Percentiles rank a stretch among this genome's conserved stretches.
phyloP scores from a whole-genome alignment of 2,888 invertebrate genomes.

The Drosophila putrida region DNA sequence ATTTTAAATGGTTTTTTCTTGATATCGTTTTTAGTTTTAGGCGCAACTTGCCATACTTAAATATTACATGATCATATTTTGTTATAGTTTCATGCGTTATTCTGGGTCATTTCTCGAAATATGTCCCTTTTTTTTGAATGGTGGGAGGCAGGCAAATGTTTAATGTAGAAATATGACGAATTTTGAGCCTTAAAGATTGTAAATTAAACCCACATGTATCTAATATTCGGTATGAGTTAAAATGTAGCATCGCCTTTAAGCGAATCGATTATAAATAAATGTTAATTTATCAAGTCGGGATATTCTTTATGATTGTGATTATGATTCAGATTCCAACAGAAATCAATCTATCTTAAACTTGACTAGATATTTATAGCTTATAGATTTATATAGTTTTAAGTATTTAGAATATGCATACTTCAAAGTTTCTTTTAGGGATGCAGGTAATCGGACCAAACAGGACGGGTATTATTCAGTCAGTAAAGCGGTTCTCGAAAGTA shows the following conservation, averaged over 20 bases:
- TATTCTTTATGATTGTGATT: too few relatives aligned
- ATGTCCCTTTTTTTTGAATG: neutral
- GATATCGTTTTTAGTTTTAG: conserved; percentile 20
- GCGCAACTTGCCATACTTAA: conserved; percentile 51
- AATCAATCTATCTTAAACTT: too few relatives aligned
- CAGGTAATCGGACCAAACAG: too few relatives aligned
- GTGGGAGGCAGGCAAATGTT: conserved; percentile 12
- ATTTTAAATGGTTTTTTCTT: conserved; percentile 16
- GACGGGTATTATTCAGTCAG: too few relatives aligned
- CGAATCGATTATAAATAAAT: too few relatives aligned
- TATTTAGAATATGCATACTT: too few relatives aligned
- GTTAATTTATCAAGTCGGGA: neutral
- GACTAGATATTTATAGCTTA: too few relatives aligned
- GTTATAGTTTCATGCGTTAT: conserved; percentile 67
- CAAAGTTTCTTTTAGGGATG: too few relatives aligned
- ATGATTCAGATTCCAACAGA: too few relatives aligned
- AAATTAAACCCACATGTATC: neutral
- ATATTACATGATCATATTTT: conserved; percentile 40
- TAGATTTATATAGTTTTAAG: too few relatives aligned
- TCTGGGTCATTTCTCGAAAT: conserved; percentile 25
- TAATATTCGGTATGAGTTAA: neutral
- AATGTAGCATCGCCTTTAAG: neutral
- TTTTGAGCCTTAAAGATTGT: neutral
- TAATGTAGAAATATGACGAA: conserved; percentile 4
- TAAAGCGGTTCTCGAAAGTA: too few relatives aligned